Evolutionary conservation across 1,140 invertebrate species (phyloP), one percentile per base, ranked within the genome.

Genomic region (Drosophila busckii): DNA sequence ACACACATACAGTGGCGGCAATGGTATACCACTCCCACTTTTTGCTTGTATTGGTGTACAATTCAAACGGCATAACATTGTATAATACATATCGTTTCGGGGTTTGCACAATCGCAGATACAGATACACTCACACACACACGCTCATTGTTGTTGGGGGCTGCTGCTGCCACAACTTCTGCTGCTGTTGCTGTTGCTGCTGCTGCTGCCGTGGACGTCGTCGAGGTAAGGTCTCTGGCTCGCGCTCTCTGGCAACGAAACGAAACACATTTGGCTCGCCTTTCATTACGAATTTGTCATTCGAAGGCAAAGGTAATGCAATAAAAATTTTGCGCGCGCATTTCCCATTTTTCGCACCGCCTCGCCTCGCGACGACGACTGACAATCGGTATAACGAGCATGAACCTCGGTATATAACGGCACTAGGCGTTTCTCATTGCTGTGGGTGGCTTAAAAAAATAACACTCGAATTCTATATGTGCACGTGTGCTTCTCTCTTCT

Each of bases 261-360:
- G 64, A 84, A 84, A 80, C 76, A 82, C 76, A 82, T 75, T 75
- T 68, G 73, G 68, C 55, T 85, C 68, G 70, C 82, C 69, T 84
- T 84, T 86, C 84, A 86, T 86, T 86, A 82, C 78, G 84, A 84
- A 86, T 86, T 86, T 86, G 84, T 86, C 84, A 86, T 86, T 86
- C 62, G 84, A 69, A 86, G 82, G 84, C 75, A 78, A 86, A 86
- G 84, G 84, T 86, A 86, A 84, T 85, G 83, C 75, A 85, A 85
- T 85, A 85, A 85, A 82, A 76, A 61, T 85, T 85, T 75, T 83
- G 75, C 75, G 75, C 75, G 75, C 75, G 76, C 75, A 82, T 75
- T 80, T 82, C 65, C 55, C 45, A 56, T 48, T 63, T 58, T 54
- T n/a, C n/a, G n/a, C n/a, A n/a, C n/a, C 16, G 40, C 29, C 54